Evolutionary conservation across 2,113 vertebrate species (phyloP).

Genomic region (Prionailurus bengalensis): DNA sequence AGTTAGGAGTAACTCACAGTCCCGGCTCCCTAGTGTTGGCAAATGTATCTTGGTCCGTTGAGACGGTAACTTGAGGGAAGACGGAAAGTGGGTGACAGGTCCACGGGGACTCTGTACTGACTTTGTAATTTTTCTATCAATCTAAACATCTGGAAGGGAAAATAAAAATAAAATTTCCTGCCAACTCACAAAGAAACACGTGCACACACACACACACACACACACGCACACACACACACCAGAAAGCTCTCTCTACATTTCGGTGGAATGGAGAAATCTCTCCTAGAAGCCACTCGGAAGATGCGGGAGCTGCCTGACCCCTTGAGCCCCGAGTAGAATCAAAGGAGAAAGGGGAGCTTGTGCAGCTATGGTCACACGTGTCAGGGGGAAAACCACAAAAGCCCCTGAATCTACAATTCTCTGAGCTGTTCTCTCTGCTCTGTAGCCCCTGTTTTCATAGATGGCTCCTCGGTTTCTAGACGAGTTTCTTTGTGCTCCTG

Average conservation of each 20-base stretch:
- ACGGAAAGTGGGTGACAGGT: neutral
- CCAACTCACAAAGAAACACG: neutral
- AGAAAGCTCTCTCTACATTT: neutral
- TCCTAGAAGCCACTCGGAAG: accelerated
- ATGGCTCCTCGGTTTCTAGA: too few relatives aligned
- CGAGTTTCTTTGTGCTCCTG: too few relatives aligned
- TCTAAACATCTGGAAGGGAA: neutral
- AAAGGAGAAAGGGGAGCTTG: neutral
- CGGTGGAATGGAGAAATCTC: neutral
- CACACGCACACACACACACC: neutral
- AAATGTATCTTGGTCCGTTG: accelerated
- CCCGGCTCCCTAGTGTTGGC: neutral
- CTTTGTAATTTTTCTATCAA: neutral
- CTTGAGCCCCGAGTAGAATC: accelerated
- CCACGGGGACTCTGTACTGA: neutral
- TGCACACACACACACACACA: too few relatives aligned
- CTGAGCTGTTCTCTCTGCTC: accelerated
- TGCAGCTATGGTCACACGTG: neutral
- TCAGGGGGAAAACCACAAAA: neutral
- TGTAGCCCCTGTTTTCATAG: neutral
- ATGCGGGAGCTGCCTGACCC: accelerated
- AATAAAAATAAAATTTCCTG: neutral
- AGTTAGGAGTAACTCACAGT: neutral
- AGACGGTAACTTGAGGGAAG: neutral
- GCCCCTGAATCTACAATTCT: neutral